Percentiles rank a stretch among this genome's conserved stretches.
Conservation (phyloP, 2,797 vertebrate genomes). For the Sebastes dallii region DNA sequence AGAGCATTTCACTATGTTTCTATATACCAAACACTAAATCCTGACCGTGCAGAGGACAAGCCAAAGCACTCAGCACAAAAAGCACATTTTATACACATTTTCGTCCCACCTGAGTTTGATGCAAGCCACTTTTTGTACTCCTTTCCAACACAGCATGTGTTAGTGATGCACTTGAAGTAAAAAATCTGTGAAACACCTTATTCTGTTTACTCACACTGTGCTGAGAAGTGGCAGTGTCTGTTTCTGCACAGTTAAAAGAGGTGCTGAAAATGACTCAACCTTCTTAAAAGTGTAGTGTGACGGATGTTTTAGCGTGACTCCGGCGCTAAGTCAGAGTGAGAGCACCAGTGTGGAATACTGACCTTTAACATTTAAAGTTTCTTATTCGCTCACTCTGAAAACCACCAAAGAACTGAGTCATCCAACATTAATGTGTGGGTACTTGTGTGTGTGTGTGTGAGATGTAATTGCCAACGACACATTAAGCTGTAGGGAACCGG, state of each 20-base stretch:
- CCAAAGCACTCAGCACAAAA: neutral
- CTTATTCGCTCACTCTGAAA: constrained; percentile 38
- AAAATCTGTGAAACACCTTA: neutral
- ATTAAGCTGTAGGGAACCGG: constrained; percentile 71
- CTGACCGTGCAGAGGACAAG: neutral
- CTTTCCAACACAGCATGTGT: neutral
- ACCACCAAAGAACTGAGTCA: constrained; percentile 31
- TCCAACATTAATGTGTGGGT: constrained; percentile 1
- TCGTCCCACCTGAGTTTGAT: neutral
- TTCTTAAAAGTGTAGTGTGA: constrained; percentile 25
- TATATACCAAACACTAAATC: neutral
- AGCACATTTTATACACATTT: neutral
- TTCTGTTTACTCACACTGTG: neutral
- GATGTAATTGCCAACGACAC: constrained; percentile 68
- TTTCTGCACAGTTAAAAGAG: constrained; percentile 10
- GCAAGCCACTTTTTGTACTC: neutral
- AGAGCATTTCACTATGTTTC: neutral
- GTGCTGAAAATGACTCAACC: constrained; percentile 28
- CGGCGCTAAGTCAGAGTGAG: constrained; percentile 8
- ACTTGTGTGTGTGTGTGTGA: constrained; percentile 8
- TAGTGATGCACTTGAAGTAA: neutral
- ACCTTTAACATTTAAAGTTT: constrained; percentile 58
- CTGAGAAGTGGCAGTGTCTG: neutral
- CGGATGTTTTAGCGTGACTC: constrained; percentile 24
- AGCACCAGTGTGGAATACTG: constrained; percentile 34